Base-by-base conservation (phyloP, 2,113 vertebrate species). In the Pteruthius melanotis region DNA sequence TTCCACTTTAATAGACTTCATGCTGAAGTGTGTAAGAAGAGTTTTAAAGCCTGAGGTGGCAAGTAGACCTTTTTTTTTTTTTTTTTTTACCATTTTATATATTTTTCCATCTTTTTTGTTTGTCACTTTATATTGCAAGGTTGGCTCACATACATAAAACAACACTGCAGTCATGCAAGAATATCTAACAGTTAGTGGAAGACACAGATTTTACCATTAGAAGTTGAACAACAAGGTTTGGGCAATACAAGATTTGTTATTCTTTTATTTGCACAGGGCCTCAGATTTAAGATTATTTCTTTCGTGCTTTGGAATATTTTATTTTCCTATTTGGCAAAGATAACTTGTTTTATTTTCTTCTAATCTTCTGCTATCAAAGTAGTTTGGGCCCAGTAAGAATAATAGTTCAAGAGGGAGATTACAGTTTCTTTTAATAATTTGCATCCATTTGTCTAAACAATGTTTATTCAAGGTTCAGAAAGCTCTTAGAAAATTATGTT, bases 1-100 rank as follows among this genome's bases (percentile, higher is more conserved):
- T 98, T 98, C 97, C 39, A 6, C 95, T 98, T 98, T 98, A 98
- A 98, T 98, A 98, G 98, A 98, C 98, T 98, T 98, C 89, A 19
- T 97, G 96, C 92, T 88, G 90, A 97, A 97, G 97, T 98, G 97
- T 98, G 93, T 97, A 97, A 96, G 97, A 97, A 96, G 97, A 97
- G 96, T 97, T 97, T 97, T 97, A 97, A 97, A 96, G 97, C 98
- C 98, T 30, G 97, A 97, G 98, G 97, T 98, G 97, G 93, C 63
- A 28, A 95, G 81, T 60, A 93, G 96, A 83, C 56, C 64, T 70
- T 82, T 94, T 87, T 27, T 90, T 35, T 33, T 42, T 85, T 52
- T 47, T 87, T 65, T 89, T 61, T 57, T 13, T 3, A 6, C 42
- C 31, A 35, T 94, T 98, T 97, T 97, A 97, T 98, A 63, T 97